Conservation (phyloP, 2,113 vertebrate genomes). For the Romanogobio albipinnatus region DNA sequence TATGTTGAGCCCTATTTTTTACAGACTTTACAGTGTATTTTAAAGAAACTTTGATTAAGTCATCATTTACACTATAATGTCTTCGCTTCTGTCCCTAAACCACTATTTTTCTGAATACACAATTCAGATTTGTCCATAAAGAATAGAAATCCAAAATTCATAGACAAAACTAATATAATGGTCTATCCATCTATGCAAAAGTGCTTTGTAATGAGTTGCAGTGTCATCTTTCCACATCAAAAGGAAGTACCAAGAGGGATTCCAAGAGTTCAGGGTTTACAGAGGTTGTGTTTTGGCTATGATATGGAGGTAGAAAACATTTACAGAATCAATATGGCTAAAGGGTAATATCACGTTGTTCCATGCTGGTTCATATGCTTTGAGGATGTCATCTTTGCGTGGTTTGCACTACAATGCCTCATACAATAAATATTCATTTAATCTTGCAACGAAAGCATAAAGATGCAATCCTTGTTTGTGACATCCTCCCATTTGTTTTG, state of each 20-base stretch:
- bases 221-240: neutral
- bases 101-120: too few species aligned
- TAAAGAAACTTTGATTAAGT: too few species aligned
- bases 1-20: too few species aligned
- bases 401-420: neutral
- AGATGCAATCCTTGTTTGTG: neutral
- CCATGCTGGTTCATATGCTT: constrained; percentile 5
- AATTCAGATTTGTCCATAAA: neutral
- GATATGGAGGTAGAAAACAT: constrained; percentile 12
- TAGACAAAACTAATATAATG: neutral
- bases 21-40: too few species aligned
- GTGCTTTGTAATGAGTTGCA: neutral
- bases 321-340: constrained; percentile 17
- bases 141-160: neutral
- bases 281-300: neutral
- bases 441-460: neutral
- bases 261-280: neutral
- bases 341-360: neutral
- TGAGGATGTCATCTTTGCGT: neutral
- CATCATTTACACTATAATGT: too few species aligned
- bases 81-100: too few species aligned
- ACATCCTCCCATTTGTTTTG: neutral
- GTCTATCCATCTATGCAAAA: neutral
- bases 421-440: neutral
- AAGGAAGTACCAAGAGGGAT: neutral